These are phyloP conservation scores for Poeciliopsis occidentalis DNA, from an alignment of 2,113 vertebrate genomes.

Conservation along the genomic window DNA sequence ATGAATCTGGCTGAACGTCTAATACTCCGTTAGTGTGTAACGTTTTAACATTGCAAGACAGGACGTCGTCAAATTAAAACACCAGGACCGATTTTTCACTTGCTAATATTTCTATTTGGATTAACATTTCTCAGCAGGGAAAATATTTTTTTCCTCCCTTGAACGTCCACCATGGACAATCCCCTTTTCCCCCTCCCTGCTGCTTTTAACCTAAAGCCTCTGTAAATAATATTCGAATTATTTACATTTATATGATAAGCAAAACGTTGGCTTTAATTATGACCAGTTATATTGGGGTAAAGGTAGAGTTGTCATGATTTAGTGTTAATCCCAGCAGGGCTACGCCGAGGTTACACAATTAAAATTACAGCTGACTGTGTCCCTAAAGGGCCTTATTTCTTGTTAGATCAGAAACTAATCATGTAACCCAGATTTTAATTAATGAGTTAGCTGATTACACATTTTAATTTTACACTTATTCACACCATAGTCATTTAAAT, in stretches of 20 bases:
- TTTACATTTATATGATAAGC: neutral
- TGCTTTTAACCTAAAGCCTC: conserved; percentile 49
- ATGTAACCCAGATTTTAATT: neutral
- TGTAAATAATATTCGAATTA: neutral
- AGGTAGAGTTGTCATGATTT: neutral
- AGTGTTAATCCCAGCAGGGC: neutral
- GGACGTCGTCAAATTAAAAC: too few relatives aligned
- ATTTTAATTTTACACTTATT: neutral
- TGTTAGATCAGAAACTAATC: neutral
- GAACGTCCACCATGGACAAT: conserved; percentile 41
- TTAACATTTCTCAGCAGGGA: conserved; percentile 5
- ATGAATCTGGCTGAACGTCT: conserved; percentile 5
- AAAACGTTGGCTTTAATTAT: neutral
- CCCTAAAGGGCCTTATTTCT: neutral
- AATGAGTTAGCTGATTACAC: neutral
- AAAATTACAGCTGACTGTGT: neutral
- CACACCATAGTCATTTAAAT: neutral
- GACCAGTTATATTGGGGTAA: neutral
- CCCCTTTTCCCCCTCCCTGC: conserved; percentile 39
- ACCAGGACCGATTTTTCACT: neutral
- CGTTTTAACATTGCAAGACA: neutral
- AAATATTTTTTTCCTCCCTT: too few relatives aligned
- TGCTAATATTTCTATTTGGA: neutral
- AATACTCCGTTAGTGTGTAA: neutral
- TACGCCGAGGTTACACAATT: neutral